Percentiles rank a stretch among this genome's conserved stretches.
Evolutionary conservation across 2,113 vertebrate genomes (phyloP).

Genomic region (Kryptolebias marmoratus): DNA sequence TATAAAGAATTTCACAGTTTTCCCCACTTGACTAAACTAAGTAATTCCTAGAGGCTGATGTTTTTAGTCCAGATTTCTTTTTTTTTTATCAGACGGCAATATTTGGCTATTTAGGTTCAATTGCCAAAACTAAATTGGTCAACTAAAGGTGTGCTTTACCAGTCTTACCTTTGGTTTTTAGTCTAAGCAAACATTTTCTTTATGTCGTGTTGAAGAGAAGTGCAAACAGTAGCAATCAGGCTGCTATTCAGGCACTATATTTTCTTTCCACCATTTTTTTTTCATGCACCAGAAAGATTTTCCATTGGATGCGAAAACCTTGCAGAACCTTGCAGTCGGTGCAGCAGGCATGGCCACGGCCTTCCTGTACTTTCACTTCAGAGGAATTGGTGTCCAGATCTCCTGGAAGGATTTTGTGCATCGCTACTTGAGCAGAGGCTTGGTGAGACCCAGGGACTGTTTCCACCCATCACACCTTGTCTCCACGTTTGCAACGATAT

Average conservation of each 20-base stretch:
- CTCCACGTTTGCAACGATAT: background rate
- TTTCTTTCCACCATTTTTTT: conserved; percentile 12
- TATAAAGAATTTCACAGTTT: too few relatives aligned
- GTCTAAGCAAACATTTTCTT: too few relatives aligned
- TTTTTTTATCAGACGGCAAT: too few relatives aligned
- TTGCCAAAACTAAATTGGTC: too few relatives aligned
- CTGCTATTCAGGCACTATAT: background rate
- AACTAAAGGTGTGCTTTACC: too few relatives aligned
- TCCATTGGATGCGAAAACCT: conserved; percentile 71
- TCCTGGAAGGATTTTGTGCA: conserved; percentile 84
- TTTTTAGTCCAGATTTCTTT: too few relatives aligned
- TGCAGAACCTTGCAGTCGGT: conserved; percentile 62
- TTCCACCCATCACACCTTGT: background rate
- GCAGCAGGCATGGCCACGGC: conserved; percentile 71
- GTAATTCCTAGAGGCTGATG: too few relatives aligned
- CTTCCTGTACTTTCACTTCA: conserved; percentile 76
- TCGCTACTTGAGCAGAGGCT: conserved; percentile 77
- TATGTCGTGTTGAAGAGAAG: too few relatives aligned
- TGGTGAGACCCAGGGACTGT: conserved; percentile 68
- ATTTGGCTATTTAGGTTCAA: too few relatives aligned
- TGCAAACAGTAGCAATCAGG: too few relatives aligned
- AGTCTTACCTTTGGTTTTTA: too few relatives aligned
- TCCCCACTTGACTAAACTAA: too few relatives aligned
- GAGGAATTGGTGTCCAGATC: conserved; percentile 80
- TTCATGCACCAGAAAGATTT: conserved; percentile 72